Conservation (phyloP, 1,140 invertebrate species). For the Drosophila sproati region DNA sequence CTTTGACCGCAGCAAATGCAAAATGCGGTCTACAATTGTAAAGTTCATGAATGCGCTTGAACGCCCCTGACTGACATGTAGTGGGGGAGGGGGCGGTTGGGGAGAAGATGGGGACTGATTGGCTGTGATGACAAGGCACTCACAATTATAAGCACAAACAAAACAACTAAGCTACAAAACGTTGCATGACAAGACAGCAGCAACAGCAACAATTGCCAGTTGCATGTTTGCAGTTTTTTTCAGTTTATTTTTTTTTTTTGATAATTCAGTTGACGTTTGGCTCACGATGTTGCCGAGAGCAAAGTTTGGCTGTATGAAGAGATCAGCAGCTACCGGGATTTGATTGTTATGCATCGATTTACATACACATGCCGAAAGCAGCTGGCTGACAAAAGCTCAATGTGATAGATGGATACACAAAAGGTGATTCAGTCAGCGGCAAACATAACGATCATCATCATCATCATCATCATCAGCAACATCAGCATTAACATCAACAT, state of each 20-base stretch:
- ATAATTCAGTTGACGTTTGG: conserved; percentile 37
- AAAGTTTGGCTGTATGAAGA: conserved; percentile 1
- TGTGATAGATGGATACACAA: conserved; percentile 54
- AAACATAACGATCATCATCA: conserved; percentile 30
- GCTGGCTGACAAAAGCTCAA: conserved; percentile 38
- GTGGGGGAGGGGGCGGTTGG: neutral
- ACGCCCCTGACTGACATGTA: conserved; percentile 74
- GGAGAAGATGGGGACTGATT: neutral
- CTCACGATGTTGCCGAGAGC: conserved; percentile 34
- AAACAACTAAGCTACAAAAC: conserved; percentile 59
- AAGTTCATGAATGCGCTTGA: conserved; percentile 58
- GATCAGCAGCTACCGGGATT: conserved; percentile 48
- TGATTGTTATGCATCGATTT: conserved; percentile 68
- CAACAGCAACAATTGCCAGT: conserved; percentile 49
- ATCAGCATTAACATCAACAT: conserved; percentile 1
- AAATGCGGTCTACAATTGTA: conserved; percentile 47
- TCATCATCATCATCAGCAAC: conserved; percentile 41
- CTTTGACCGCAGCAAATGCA: conserved; percentile 70
- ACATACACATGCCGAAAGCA: conserved; percentile 63
- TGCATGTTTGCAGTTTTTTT: conserved; percentile 70
- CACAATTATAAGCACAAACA: conserved; percentile 70
- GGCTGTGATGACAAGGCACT: conserved; percentile 14
- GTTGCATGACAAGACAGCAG: conserved; percentile 66
- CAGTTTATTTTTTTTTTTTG: conserved; percentile 32
- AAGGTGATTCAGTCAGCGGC: conserved; percentile 50